These are phyloP conservation scores for Blastobasis adustella DNA, from an alignment of 2,888 invertebrate genomes.

Conservation along the genomic window DNA sequence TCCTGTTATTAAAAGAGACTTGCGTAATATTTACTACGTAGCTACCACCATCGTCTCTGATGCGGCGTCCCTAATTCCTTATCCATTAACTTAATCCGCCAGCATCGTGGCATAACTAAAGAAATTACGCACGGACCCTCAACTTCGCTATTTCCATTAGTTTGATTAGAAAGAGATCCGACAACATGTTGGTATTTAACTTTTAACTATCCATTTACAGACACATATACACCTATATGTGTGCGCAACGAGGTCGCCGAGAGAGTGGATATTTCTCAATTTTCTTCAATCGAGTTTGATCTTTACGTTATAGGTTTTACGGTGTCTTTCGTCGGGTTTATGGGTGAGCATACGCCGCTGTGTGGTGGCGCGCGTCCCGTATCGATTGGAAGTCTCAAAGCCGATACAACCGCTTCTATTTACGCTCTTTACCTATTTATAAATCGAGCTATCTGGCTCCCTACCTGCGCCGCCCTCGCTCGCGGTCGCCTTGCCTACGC, in stretches of 20 bases:
- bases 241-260: constrained; percentile 22
- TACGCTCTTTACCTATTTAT: constrained; percentile 73
- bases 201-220: constrained; percentile 56
- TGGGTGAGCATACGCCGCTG: too few species aligned
- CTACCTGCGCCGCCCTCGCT: constrained; percentile 51
- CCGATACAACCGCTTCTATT: constrained; percentile 69
- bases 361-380: constrained; percentile 21
- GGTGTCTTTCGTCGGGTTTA: constrained; percentile 19
- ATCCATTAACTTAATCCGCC: constrained; percentile 4
- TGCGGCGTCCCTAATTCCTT: background rate
- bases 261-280: background rate
- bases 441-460: constrained; percentile 55
- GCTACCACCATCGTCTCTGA: too few species aligned
- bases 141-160: constrained; percentile 54
- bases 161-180: constrained; percentile 61
- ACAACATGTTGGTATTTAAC: constrained; percentile 62
- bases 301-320: constrained; percentile 16
- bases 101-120: constrained; percentile 23
- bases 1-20: too few species aligned
- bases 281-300: constrained; percentile 12
- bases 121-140: constrained; percentile 36
- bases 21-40: too few species aligned
- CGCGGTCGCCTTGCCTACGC: constrained; percentile 12
- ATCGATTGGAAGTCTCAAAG: constrained; percentile 68
- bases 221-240: constrained; percentile 33